phyloP scores from a whole-genome alignment of 2,113 vertebrate genomes.

The Felis chaus region DNA sequence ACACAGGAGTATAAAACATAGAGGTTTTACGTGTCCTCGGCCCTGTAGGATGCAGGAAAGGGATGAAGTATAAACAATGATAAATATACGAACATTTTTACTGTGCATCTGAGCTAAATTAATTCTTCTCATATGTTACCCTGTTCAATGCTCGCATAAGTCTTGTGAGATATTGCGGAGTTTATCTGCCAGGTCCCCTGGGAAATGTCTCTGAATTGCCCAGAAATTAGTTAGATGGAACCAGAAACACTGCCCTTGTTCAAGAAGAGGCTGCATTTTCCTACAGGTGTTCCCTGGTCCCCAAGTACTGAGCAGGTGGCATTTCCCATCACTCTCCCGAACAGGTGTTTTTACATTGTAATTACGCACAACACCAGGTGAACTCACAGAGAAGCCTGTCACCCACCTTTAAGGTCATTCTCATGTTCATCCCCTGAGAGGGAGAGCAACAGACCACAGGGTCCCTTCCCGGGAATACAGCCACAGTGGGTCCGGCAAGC shows the following conservation, averaged over 20 bases:
- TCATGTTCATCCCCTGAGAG: not conserved
- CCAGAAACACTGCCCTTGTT: not conserved
- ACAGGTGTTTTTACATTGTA: not conserved
- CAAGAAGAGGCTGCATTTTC: not conserved
- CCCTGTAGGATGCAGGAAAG: not conserved
- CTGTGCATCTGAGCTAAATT: not conserved
- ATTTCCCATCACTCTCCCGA: not conserved
- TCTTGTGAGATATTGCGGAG: not conserved
- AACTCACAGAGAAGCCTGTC: not conserved
- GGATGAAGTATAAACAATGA: not conserved
- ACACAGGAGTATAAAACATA: not conserved
- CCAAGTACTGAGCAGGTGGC: not conserved
- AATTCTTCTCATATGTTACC: not conserved
- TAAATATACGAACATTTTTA: not conserved
- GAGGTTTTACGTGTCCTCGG: not conserved
- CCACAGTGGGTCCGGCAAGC: not conserved
- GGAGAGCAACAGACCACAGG: fast-evolving
- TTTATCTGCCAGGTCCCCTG: not conserved
- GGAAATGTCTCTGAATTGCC: not conserved
- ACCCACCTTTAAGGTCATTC: not conserved
- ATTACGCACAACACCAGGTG: not conserved
- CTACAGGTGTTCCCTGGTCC: not conserved
- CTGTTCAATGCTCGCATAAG: not conserved
- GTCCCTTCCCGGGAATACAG: not conserved
- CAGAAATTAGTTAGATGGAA: not conserved